Conservation (phyloP, 2,113 vertebrate species). For the Albula goreensis region DNA sequence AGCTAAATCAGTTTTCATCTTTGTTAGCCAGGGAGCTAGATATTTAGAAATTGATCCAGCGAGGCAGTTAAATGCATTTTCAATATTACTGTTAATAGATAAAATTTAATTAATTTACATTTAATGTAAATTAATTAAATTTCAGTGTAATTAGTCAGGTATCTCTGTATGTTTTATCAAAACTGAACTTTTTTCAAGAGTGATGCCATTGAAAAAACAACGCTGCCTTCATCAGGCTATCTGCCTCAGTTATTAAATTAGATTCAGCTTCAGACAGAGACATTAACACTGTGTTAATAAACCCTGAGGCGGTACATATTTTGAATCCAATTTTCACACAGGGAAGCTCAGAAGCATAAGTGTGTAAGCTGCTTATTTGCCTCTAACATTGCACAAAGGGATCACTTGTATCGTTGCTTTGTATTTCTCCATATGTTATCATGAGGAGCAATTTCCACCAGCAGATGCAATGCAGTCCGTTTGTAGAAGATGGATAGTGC, state of each 20-base stretch:
- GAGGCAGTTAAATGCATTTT: too few species aligned
- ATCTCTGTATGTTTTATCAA: too few species aligned
- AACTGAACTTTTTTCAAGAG: not conserved
- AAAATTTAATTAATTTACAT: too few species aligned
- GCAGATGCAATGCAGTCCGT: not conserved
- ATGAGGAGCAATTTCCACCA: not conserved
- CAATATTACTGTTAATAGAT: too few species aligned
- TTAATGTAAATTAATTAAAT: too few species aligned
- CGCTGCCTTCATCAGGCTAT: too few species aligned
- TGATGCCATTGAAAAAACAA: not conserved
- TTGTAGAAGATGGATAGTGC: not conserved
- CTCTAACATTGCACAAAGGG: not conserved
- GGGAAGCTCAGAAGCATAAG: not conserved
- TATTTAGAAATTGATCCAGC: too few species aligned
- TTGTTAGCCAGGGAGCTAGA: too few species aligned
- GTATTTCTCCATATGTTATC: not conserved
- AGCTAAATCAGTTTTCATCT: too few species aligned
- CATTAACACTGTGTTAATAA: not conserved
- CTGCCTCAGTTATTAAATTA: not conserved
- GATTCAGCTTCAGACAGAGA: not conserved
- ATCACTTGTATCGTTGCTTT: not conserved
- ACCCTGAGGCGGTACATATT: not conserved
- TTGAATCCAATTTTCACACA: conserved; percentile 3
- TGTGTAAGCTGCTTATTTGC: not conserved
- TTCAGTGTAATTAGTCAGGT: too few species aligned